Conservation (phyloP, 2,797 vertebrate genomes). For the Gouania willdenowi region DNA sequence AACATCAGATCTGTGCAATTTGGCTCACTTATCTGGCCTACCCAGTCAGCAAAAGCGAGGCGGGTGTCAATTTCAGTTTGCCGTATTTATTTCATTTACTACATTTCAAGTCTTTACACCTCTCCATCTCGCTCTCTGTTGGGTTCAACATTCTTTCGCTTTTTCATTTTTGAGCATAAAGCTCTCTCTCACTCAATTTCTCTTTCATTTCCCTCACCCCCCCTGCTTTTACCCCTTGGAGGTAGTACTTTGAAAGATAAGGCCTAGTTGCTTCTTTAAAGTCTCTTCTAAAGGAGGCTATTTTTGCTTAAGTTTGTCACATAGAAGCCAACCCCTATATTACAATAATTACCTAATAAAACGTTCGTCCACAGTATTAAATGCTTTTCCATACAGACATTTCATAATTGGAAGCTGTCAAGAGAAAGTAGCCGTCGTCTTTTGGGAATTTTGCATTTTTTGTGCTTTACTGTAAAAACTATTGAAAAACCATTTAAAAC, state of each 20-base stretch:
- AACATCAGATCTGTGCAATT: constrained; percentile 78
- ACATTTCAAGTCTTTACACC: constrained; percentile 44
- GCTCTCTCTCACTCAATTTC: constrained; percentile 36
- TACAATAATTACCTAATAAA: constrained; percentile 40
- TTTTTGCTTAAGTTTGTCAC: constrained; percentile 22
- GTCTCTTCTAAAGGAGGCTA: constrained; percentile 55
- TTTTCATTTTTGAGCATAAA: constrained; percentile 11
- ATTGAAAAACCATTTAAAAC: too few relatives aligned
- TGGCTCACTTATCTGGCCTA: constrained; percentile 78
- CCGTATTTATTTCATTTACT: constrained; percentile 66
- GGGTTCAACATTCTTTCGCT: constrained; percentile 26
- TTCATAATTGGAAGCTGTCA: too few relatives aligned
- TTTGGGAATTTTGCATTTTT: too few relatives aligned
- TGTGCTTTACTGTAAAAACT: too few relatives aligned
- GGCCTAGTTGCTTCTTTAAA: constrained; percentile 68
- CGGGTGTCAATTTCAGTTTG: constrained; percentile 73
- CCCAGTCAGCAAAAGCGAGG: constrained; percentile 76
- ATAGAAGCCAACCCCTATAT: constrained; percentile 46
- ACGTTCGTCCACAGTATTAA: constrained; percentile 25
- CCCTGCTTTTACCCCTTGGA: constrained; percentile 38
- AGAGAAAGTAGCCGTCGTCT: too few relatives aligned
- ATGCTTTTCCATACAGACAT: too few relatives aligned
- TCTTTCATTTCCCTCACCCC: constrained; percentile 34
- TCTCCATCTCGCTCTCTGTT: constrained; percentile 27
- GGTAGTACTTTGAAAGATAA: constrained; percentile 67